Evolutionary conservation across 2,113 vertebrate genomes (phyloP).

Genomic region (Sarotherodon lohbergeri): DNA sequence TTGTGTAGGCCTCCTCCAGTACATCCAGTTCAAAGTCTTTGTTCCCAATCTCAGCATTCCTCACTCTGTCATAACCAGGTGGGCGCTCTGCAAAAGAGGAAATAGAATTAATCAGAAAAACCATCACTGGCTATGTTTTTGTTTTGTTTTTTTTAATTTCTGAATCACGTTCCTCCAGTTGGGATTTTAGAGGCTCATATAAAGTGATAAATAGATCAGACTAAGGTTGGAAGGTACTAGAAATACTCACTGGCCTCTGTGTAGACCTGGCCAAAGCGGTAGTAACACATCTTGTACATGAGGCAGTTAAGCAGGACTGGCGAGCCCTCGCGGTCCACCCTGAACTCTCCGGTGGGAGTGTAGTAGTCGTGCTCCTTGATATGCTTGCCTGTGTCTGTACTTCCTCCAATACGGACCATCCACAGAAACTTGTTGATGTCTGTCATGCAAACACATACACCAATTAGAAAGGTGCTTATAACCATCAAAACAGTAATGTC

Average conservation of each 20-base stretch:
- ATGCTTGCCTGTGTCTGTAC: conserved; percentile 94
- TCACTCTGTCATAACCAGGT: conserved; percentile 92
- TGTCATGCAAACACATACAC: conserved; percentile 7
- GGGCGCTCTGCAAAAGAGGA: conserved; percentile 81
- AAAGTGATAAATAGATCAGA: not conserved
- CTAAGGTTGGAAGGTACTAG: not conserved
- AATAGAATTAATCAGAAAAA: not conserved
- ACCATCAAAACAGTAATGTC: not conserved
- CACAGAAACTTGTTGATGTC: conserved; percentile 99
- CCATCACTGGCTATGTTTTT: not conserved
- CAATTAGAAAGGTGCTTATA: not conserved
- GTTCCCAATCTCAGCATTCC: conserved; percentile 97
- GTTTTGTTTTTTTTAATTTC: not conserved
- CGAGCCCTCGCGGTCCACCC: conserved; percentile 94
- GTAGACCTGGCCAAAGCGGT: conserved; percentile 98
- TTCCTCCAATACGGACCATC: conserved; percentile 98
- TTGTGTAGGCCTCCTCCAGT: conserved; percentile 96
- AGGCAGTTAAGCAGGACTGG: conserved; percentile 97
- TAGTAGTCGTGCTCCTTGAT: conserved; percentile 99
- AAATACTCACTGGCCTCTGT: conserved; percentile 93
- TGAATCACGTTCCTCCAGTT: not conserved
- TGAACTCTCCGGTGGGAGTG: conserved; percentile 93
- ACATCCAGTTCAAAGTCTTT: conserved; percentile 99
- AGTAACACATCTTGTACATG: conserved; percentile 99
- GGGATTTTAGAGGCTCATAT: not conserved